Evolutionary conservation across 2,888 invertebrate genomes (phyloP), one percentile per base, ranked within the genome.

Genomic region (Drosophila helvetica): DNA sequence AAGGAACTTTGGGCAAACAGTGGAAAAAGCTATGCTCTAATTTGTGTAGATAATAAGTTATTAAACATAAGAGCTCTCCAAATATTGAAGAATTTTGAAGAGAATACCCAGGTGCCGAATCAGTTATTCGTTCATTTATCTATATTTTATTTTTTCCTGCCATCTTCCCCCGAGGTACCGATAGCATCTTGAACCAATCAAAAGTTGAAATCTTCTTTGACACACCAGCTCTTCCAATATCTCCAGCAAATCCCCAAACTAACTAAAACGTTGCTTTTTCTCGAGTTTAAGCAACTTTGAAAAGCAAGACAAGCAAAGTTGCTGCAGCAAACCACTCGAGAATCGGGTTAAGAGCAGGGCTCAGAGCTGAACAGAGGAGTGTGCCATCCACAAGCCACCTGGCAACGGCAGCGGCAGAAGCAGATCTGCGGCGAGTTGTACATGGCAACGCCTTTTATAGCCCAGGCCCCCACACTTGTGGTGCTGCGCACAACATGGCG

Each of bases 401-500:
- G 82, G 75, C 88, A 79, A 81, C 86, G 86, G 71, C 70, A 59
- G 19, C 27, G 58, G 70, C 70, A 38, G 47, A 42, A 42, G 62
- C 77, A 81, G 84, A 77, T 88, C 78, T 75, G 76, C 72, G 74
- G 51, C 75, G 70, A 75, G 79, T 81, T 72, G 79, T 79, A 78
- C 87, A 59, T 78, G 87, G 79, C 79, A 77, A 78, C 79, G 78
- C 87, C 87, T 88, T 85, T 88, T 85, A 88, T 88, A 85, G 74
- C 74, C 68, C 55, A 62, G 51, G 52, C 50, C 18, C 52, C 15
- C 55, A 38, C 22, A 47, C 47, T 56, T 50, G 60, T 52, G 42
- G 54, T 46, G 61, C 75, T 83, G 82, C 88, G 83, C 88, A 84
- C 80, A 83, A 82, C 88, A 73, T 73, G 84, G 83, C 83, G 88